Conservation (phyloP, 2,888 invertebrate species). For the Helleia helle region DNA sequence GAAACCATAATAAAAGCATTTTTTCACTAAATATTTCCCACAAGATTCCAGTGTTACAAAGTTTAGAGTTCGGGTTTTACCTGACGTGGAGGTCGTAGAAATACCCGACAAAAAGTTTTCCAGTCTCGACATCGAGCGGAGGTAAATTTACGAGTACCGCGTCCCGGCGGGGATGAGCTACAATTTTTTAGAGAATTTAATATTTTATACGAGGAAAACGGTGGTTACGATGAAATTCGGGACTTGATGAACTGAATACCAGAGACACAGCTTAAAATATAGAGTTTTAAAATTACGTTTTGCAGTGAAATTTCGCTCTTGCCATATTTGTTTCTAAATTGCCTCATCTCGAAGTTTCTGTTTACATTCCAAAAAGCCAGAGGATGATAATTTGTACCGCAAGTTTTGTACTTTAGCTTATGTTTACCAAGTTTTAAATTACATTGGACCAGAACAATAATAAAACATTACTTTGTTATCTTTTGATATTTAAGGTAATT, state of each 20-base stretch:
- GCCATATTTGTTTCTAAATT: slow-evolving; percentile 2
- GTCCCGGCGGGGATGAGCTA: slow-evolving; percentile 28
- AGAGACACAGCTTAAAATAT: slow-evolving; percentile 11
- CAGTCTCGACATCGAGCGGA: slow-evolving; percentile 45
- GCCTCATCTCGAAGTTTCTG: slow-evolving; percentile 2
- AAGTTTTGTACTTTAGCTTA: too few relatives aligned
- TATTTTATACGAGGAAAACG: slow-evolving; percentile 19
- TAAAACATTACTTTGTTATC: slow-evolving; percentile 1
- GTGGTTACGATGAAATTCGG: slow-evolving; percentile 14
- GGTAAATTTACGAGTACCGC: slow-evolving; percentile 37
- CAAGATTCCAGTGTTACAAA: slow-evolving; percentile 19
- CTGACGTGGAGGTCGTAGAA: slow-evolving; percentile 24
- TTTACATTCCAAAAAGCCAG: not conserved
- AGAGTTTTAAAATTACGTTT: slow-evolving; percentile 5
- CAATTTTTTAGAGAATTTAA: slow-evolving; percentile 23
- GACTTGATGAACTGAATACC: slow-evolving; percentile 19
- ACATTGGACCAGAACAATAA: slow-evolving; percentile 5
- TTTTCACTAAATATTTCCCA: slow-evolving; percentile 7
- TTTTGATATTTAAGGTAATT: slow-evolving; percentile 5
- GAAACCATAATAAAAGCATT: too few relatives aligned
- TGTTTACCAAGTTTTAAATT: too few relatives aligned
- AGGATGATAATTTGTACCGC: too few relatives aligned
- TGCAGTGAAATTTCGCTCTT: not conserved
- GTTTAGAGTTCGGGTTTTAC: slow-evolving; percentile 26
- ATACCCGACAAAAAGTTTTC: slow-evolving; percentile 30